phyloP scores from a whole-genome alignment of 1,140 invertebrate species.

The Harpegnathos saltator region DNA sequence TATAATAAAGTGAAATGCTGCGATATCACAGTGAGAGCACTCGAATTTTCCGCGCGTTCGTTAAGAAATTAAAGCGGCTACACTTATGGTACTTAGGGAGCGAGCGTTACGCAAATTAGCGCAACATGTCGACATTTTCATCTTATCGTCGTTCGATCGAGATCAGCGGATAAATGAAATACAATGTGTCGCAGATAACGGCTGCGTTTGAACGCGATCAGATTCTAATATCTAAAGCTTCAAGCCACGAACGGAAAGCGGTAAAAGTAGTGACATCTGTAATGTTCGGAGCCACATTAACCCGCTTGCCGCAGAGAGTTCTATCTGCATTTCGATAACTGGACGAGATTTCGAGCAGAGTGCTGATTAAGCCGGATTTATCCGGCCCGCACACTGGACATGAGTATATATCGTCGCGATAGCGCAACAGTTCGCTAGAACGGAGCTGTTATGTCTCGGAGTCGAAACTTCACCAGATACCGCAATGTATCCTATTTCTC shows the following conservation, averaged over 20 bases:
- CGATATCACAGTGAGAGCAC: not conserved
- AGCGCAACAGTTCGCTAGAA: not conserved
- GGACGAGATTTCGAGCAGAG: constrained; percentile 1
- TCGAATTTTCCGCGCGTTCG: not conserved
- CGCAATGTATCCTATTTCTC: constrained; percentile 11
- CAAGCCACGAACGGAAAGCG: not conserved
- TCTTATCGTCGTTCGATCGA: not conserved
- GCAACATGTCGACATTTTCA: too few relatives aligned
- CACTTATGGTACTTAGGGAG: too few relatives aligned
- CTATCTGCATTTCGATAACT: not conserved
- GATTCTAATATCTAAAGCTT: not conserved
- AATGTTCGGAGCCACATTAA: not conserved
- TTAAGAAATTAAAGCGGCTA: too few relatives aligned
- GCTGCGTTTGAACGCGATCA: not conserved
- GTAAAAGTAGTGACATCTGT: constrained; percentile 32
- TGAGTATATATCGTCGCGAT: not conserved
- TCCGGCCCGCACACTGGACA: not conserved
- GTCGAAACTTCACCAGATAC: not conserved
- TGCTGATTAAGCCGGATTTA: not conserved
- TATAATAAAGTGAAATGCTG: constrained; percentile 27
- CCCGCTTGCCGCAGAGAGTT: not conserved
- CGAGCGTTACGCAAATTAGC: too few relatives aligned
- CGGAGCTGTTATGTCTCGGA: not conserved
- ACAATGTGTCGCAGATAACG: constrained; percentile 5
- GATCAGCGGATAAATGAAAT: constrained; percentile 19